Base-by-base conservation (phyloP, 1,140 invertebrate species). In the Stegodyphus mimosarum region DNA sequence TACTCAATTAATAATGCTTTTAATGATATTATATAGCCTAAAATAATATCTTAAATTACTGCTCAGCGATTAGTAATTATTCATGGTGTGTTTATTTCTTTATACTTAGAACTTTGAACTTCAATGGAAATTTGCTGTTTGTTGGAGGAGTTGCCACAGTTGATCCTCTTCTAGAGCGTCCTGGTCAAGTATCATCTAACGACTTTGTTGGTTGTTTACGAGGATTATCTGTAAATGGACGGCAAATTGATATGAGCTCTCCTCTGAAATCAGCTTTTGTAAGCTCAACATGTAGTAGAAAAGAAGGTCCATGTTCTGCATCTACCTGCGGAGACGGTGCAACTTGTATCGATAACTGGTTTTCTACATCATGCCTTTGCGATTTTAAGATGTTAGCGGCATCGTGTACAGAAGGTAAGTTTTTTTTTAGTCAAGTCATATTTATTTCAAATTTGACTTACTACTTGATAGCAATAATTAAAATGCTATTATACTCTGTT, bases 181-280 rank as follows among this genome's bases (percentile, higher is more conserved):
- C 95, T 0, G 96, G 95, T 0, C 96, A 98, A 91, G 93, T 98
- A 48, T 94, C 94, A 87, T 95, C 96, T 0, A 96, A 98, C 89
- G 97, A 98, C 90, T 94, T 98, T 74, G 94, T 98, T 55, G 97
- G 97, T 4, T 98, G 97, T 89, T 93, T 98, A 75, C 95, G 98
- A 88, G 96, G 95, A 87, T 94, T 98, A 0, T 93, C 94, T 0
- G 93, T 98, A 53, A 97, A 98, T 89, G 96, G 96, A 9, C 92
- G 95, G 11, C 90, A 93, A 1, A 88, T 97, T 2, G 97, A 97
- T 89, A 90, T 97, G 73, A 95, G 94, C 18, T 93, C 93, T 88
- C 95, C 96, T 0, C 87, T 96, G 0, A 87, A 81, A 64, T 94
- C 95, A 2, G 91, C 93, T 18, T 94, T 93, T 0, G 93, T 98